These are phyloP conservation scores for Elymnias hypermnestra DNA, from an alignment of 1,140 invertebrate genomes.

Conservation along the genomic window DNA sequence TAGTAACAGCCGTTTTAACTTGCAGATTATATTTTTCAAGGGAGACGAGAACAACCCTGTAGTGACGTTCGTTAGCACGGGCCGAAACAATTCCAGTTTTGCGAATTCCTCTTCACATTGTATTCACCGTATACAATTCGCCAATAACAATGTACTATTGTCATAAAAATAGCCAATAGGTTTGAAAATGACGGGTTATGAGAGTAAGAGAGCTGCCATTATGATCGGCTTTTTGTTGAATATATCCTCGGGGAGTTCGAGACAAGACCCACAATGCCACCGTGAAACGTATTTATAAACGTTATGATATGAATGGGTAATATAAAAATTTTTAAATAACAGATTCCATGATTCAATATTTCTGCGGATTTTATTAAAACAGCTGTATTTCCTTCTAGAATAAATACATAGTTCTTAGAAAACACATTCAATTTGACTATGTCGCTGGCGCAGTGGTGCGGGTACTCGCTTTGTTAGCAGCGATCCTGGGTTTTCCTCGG, in stretches of 20 bases:
- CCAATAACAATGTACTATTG: conserved; percentile 60
- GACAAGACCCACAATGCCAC: conserved; percentile 52
- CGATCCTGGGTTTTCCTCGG: too few species aligned
- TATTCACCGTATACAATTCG: conserved; percentile 44
- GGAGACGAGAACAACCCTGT: conserved; percentile 5
- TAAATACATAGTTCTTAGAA: too few species aligned
- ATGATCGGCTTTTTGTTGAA: conserved; percentile 56
- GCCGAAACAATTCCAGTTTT: conserved; percentile 67
- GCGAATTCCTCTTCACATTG: conserved; percentile 53
- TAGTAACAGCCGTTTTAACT: conserved; percentile 12
- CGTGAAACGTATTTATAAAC: conserved; percentile 67
- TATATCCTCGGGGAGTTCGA: conserved; percentile 59
- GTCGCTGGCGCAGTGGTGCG: too few species aligned
- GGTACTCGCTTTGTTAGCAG: too few species aligned
- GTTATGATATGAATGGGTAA: conserved; percentile 71
- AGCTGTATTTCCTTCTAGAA: too few species aligned
- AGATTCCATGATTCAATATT: too few species aligned
- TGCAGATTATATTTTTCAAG: conserved; percentile 8
- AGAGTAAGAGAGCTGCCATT: conserved; percentile 40
- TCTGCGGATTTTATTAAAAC: too few species aligned
- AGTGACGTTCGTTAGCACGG: conserved; percentile 40
- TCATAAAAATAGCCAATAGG: conserved; percentile 72
- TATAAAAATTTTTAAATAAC: conserved; percentile 27
- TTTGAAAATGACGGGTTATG: conserved; percentile 70
- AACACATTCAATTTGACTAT: too few species aligned